phyloP scores from a whole-genome alignment of 2,113 vertebrate genomes.

The Prochilodus magdalenae region DNA sequence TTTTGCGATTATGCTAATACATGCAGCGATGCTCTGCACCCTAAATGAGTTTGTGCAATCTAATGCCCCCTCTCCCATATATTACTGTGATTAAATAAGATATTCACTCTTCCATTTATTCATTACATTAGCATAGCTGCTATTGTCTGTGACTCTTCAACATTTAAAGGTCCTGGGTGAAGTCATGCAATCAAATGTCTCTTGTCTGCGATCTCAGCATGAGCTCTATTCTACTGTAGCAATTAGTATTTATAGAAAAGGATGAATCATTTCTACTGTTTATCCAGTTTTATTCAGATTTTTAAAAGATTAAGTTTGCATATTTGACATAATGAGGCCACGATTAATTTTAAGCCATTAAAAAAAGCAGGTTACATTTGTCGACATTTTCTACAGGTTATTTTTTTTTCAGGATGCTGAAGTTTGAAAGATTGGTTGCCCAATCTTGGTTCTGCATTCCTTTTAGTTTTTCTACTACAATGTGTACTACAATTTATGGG shows the following conservation, averaged over 20 bases:
- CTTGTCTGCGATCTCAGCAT: background rate
- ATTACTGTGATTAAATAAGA: slow-evolving; percentile 51
- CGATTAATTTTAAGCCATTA: background rate
- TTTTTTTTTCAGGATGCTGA: background rate
- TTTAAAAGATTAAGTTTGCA: background rate
- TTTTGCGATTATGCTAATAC: slow-evolving; percentile 45
- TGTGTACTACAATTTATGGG: too few species aligned
- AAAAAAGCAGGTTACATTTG: too few species aligned
- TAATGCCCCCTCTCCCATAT: slow-evolving; percentile 36
- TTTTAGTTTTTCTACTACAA: too few species aligned
- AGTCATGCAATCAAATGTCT: slow-evolving; percentile 41
- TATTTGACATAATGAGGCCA: background rate
- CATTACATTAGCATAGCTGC: slow-evolving; percentile 49
- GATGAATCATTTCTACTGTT: background rate
- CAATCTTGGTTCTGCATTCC: too few species aligned
- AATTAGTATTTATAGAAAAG: slow-evolving; percentile 9
- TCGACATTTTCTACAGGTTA: too few species aligned
- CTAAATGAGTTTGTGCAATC: slow-evolving; percentile 46
- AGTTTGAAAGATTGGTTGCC: background rate
- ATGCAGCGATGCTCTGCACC: slow-evolving; percentile 33
- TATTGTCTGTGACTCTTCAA: slow-evolving; percentile 40
- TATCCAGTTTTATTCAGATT: background rate
- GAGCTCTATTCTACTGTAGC: background rate
- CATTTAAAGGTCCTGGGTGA: slow-evolving; percentile 38
- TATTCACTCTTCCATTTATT: slow-evolving; percentile 49